Conservation (phyloP, 1,140 invertebrate genomes). For the Coptotermes formosanus region DNA sequence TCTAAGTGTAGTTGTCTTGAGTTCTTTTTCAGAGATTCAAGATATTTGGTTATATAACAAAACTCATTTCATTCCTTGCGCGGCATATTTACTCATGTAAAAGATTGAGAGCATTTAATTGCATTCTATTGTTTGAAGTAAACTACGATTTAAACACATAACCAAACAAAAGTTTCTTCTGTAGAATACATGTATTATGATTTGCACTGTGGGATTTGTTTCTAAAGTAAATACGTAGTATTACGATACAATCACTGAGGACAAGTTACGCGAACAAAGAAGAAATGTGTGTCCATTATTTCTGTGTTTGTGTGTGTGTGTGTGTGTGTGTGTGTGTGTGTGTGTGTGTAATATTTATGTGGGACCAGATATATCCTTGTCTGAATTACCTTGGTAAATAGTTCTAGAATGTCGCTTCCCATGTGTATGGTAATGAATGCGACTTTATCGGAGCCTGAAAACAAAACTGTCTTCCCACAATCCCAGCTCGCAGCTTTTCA, state of each 20-base stretch:
- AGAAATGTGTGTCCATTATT: neutral
- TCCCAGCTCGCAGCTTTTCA: neutral
- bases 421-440: neutral
- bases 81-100: too few relatives aligned
- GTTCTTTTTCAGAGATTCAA: too few relatives aligned
- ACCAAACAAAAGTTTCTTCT: neutral
- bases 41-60: too few relatives aligned
- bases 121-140: neutral
- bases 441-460: neutral
- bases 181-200: neutral
- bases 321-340: neutral
- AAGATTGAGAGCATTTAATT: too few relatives aligned
- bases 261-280: neutral
- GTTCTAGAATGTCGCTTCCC: slow-evolving; percentile 14
- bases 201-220: neutral
- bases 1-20: too few relatives aligned
- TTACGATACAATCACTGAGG: neutral
- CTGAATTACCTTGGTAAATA: neutral
- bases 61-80: too few relatives aligned
- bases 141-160: neutral
- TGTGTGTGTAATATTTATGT: neutral
- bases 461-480: neutral
- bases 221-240: neutral
- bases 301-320: neutral
- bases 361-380: neutral